These are phyloP conservation scores for Copidosoma aretas DNA, from an alignment of 2,888 invertebrate species.

Conservation along the genomic window DNA sequence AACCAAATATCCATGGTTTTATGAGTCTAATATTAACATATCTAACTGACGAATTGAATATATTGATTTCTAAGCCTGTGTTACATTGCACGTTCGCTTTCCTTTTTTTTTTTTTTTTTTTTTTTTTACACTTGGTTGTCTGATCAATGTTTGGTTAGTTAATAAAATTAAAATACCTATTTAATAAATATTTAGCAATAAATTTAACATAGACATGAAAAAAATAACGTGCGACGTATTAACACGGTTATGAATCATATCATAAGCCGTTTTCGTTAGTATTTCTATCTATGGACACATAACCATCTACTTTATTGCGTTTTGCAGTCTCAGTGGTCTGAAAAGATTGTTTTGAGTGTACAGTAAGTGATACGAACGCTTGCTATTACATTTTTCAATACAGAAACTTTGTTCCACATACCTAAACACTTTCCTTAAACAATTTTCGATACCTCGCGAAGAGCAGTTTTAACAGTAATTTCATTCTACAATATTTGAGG, in stretches of 20 bases:
- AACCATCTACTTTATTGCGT: conserved; percentile 33
- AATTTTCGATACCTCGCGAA: too few species aligned
- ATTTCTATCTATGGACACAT: conserved; percentile 7
- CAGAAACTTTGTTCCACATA: too few species aligned
- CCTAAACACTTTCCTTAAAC: too few species aligned
- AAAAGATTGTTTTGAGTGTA: conserved; percentile 13
- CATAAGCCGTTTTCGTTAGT: too few species aligned
- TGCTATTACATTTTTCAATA: too few species aligned
- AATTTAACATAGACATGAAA: conserved; percentile 46
- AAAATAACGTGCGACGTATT: conserved; percentile 29
- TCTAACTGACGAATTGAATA: neutral
- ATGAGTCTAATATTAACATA: neutral
- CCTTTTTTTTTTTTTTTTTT: neutral
- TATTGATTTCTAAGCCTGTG: too few species aligned
- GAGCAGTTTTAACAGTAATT: too few species aligned
- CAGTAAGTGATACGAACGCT: conserved; percentile 5
- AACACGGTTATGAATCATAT: too few species aligned
- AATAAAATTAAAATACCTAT: neutral
- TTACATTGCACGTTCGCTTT: neutral
- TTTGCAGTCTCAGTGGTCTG: conserved; percentile 40
- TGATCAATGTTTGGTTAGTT: conserved; percentile 28
- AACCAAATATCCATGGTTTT: neutral
- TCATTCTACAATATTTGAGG: too few species aligned
- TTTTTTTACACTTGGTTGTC: neutral
- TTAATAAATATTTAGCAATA: conserved; percentile 48